A percentile compares a stretch with the other conserved stretches of the same genome.
Evolutionary conservation across 2,113 vertebrate species (phyloP).

Genomic region (Indicator indicator): DNA sequence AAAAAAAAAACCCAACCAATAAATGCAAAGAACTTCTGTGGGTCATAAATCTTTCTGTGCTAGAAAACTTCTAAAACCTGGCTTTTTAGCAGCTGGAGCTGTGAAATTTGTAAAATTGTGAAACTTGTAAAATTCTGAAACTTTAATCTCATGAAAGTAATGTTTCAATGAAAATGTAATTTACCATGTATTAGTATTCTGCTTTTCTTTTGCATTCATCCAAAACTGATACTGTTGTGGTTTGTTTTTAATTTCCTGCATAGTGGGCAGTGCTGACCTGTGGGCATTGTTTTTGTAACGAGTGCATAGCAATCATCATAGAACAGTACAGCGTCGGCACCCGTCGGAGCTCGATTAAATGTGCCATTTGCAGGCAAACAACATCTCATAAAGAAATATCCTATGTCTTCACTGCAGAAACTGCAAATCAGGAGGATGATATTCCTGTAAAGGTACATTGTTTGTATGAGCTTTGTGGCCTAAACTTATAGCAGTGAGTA

Average conservation of each 20-base stretch:
- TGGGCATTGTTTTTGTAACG: slow-evolving; percentile 97
- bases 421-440: slow-evolving; percentile 87
- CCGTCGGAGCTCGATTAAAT: slow-evolving; percentile 90
- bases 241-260: not conserved
- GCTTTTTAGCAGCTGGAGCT: not conserved
- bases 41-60: not conserved
- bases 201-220: not conserved
- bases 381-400: slow-evolving; percentile 96
- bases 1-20: not conserved
- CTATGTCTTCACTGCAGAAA: slow-evolving; percentile 93
- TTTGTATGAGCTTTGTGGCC: not conserved
- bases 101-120: not conserved
- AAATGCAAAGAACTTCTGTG: not conserved
- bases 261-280: slow-evolving; percentile 98
- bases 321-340: slow-evolving; percentile 95
- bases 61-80: not conserved
- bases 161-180: not conserved
- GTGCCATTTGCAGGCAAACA: slow-evolving; percentile 96
- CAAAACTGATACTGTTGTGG: not conserved
- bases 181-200: not conserved
- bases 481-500: not conserved
- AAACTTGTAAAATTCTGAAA: not conserved
- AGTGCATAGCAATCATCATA: slow-evolving; percentile 93
- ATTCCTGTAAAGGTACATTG: slow-evolving; percentile 89
- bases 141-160: not conserved